Evolutionary conservation across 1,140 invertebrate species (phyloP), one percentile per base, ranked within the genome.

Genomic region (Megalopta genalis): DNA sequence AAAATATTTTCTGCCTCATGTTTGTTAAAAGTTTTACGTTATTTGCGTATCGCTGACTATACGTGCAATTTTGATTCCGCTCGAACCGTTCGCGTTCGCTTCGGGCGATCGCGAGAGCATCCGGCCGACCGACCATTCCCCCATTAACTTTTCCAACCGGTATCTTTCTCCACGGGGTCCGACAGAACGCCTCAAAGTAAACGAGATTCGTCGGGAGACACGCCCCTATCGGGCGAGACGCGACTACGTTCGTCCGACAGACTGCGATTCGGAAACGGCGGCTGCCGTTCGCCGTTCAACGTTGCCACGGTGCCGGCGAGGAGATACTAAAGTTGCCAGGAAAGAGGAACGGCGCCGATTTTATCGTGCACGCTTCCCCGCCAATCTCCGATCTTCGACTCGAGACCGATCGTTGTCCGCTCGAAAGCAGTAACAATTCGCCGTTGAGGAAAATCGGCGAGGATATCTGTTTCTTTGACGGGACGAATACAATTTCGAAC

Each of bases 341-440:
- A 39, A 75, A 85, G 72, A 85, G 63, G 76, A 82, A 86, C 66
- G 80, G 60, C 67, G 25, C 64, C 68, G 79, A 74, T 83, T 69
- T 67, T 63, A 60, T 69, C 67, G 57, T 70, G 69, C 39, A n/a
- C 63, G 59, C 21, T 54, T 80, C 73, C 68, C 66, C 27, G 32
- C 62, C 52, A 67, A 46, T 71, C 76, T 39, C 54, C 64, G 81
- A 83, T 72, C 72, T 66, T 69, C 59, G 25, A 82, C 49, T 6
- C 23, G 42, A 49, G 60, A 75, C 16, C 42, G 42, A 66, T 52
- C 63, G 32, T 42, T 10, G 14, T 9, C 18, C 16, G 5, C n/a
- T 23, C 27, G 54, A 32, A 49, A 37, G 18, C 49, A 18, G 59
- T 46, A 60, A 49, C 71, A 64, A 72, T 84, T 77, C 69, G 63